phyloP scores from a whole-genome alignment of 2,888 invertebrate species.

The Zaprionus obscuricornis region DNA sequence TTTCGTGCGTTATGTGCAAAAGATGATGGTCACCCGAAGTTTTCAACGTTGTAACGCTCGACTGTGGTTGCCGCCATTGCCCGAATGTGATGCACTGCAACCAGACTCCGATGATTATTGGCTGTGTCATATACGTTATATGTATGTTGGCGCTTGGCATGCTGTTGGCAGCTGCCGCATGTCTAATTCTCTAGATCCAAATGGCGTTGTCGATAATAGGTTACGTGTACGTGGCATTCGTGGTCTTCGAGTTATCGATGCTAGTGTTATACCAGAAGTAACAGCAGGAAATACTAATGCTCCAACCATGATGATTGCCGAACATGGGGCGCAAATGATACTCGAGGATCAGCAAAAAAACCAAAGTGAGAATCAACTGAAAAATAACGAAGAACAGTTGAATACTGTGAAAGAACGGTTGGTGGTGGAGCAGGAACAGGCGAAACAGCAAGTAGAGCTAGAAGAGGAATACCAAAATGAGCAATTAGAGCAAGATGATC shows the following conservation, averaged over 20 bases:
- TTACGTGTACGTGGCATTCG: slow-evolving; percentile 85
- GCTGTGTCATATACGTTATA: slow-evolving; percentile 85
- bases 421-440: not conserved
- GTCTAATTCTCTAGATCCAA: slow-evolving; percentile 84
- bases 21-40: slow-evolving; percentile 82
- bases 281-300: slow-evolving; percentile 92
- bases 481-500: too few relatives aligned
- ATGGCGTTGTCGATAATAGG: slow-evolving; percentile 84
- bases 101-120: slow-evolving; percentile 84
- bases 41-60: slow-evolving; percentile 81
- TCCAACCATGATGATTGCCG: slow-evolving; percentile 93
- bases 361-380: not conserved
- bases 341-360: slow-evolving; percentile 46
- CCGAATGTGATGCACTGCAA: slow-evolving; percentile 60
- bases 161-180: slow-evolving; percentile 89
- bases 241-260: slow-evolving; percentile 91
- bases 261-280: slow-evolving; percentile 92
- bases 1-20: slow-evolving; percentile 78
- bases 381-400: too few relatives aligned
- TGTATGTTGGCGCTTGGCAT: slow-evolving; percentile 86
- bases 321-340: slow-evolving; percentile 87
- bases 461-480: too few relatives aligned
- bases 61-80: slow-evolving; percentile 66
- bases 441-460: not conserved
- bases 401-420: too few relatives aligned